Evolutionary conservation across 2,888 invertebrate species (phyloP), one percentile per base, ranked within the genome.

Genomic region (Halictus ligatus): DNA sequence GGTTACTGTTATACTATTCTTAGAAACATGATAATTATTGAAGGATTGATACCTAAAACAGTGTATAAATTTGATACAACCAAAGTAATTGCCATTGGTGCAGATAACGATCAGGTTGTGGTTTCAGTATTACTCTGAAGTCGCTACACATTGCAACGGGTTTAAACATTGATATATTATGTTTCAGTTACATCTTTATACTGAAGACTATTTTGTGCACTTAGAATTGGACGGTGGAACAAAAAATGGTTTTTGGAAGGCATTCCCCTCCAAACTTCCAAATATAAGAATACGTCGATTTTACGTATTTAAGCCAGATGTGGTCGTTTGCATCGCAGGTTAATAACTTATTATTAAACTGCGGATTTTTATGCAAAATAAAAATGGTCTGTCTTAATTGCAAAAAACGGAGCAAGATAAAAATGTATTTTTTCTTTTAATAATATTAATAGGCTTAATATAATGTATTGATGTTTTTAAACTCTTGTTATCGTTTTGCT

Each of bases 271-370:
- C 40, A 60, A 75, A 69, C 85, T 81, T 75, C 92, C 86, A 10
- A 77, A 29, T 15, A 86, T 80, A 76, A 84, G 25, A 75, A 75
- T 87, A 75, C 92, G 87, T 78, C 81, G 21, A 21, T 92, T 89
- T 73, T 89, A 89, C 74, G 80, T 88, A 71, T 94, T 94, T 67
- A 92, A 90, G 79, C 86, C 89, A 46, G 73, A 88, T 67, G 83
- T 91, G 79, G 76, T 85, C 48, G 87, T 86, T 74, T 92, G 92
- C 77, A 90, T 92, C 10, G 90, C 93, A 90, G 91, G 94, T 94
- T n/a, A 25, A n/a, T 18, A 12, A 35, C 10, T 71, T 25, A 58
- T n/a, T 58, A 58, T n/a, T 50, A 50, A 50, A 50, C 21, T 21
- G 8, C 7, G 18, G 7, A 18, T 50, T 50, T 50, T 50, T 18